Evolutionary conservation across 2,888 invertebrate species (phyloP).

Genomic region (Heliothis peltigera): DNA sequence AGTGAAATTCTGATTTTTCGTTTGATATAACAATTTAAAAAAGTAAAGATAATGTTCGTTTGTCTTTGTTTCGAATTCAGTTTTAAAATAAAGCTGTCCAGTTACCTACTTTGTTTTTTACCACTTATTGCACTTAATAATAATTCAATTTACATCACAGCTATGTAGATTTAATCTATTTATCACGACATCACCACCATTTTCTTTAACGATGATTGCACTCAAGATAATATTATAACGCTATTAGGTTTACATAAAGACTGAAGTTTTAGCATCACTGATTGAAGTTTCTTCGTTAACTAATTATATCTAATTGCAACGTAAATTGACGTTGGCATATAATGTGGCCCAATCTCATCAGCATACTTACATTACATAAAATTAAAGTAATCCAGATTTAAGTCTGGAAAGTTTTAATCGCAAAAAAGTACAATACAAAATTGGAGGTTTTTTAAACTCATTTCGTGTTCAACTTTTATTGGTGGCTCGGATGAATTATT

Average conservation of each 20-base stretch:
- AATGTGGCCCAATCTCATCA: slow-evolving; percentile 13
- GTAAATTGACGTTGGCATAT: slow-evolving; percentile 19
- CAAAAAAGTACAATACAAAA: slow-evolving; percentile 27
- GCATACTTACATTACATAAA: slow-evolving; percentile 12
- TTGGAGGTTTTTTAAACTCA: slow-evolving; percentile 42
- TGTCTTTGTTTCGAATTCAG: not conserved
- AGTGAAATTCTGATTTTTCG: slow-evolving; percentile 12
- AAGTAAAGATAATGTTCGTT: not conserved
- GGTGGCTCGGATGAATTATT: slow-evolving; percentile 47
- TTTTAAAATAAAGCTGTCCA: not conserved
- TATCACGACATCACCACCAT: not conserved
- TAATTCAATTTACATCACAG: slow-evolving; percentile 5
- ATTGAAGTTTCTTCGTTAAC: slow-evolving; percentile 27
- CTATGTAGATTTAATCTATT: not conserved
- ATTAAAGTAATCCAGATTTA: not conserved
- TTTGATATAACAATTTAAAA: not conserved
- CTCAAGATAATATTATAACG: slow-evolving; percentile 28
- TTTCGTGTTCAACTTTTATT: slow-evolving; percentile 47
- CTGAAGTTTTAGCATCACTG: slow-evolving; percentile 35
- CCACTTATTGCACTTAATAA: not conserved
- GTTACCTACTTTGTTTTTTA: not conserved
- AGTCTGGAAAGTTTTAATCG: slow-evolving; percentile 39
- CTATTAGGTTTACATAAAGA: slow-evolving; percentile 28
- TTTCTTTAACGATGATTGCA: slow-evolving; percentile 23
- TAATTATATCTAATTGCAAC: slow-evolving; percentile 35